Conservation (phyloP, 92 coral and sea anemone genomes). For the Porites rus region DNA sequence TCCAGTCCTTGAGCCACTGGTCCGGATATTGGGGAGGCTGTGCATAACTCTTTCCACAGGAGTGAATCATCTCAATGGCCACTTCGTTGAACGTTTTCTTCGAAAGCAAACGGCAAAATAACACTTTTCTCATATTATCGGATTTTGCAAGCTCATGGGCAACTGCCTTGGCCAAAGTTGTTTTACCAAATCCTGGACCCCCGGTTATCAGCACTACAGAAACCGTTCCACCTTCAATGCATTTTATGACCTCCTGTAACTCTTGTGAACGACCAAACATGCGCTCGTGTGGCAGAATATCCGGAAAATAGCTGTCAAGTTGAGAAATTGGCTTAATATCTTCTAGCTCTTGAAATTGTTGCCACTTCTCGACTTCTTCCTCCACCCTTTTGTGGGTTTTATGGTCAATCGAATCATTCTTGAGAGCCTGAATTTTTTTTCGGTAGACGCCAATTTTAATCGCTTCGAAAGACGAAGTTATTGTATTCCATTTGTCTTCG, state of each 20-base stretch:
- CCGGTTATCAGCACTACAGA: constrained; percentile 50
- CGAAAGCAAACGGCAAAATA: constrained; percentile 5
- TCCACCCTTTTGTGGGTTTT: neutral
- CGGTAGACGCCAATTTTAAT: constrained; percentile 20
- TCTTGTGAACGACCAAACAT: neutral
- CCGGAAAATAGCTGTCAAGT: constrained; percentile 12
- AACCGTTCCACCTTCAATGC: neutral
- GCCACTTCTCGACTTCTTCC: neutral
- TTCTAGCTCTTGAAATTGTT: neutral
- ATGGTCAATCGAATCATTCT: constrained; percentile 35
- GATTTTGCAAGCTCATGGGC: constrained; percentile 12
- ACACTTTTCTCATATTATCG: neutral
- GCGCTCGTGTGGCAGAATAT: neutral
- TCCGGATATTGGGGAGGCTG: constrained; percentile 12
- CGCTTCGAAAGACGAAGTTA: constrained; percentile 17
- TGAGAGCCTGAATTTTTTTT: constrained; percentile 32
- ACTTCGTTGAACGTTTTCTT: constrained; percentile 3
- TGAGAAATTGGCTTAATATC: neutral
- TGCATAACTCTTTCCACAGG: neutral
- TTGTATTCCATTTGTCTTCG: constrained; percentile 28
- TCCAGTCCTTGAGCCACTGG: constrained; percentile 43
- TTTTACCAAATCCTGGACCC: constrained; percentile 64
- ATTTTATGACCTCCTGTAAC: neutral
- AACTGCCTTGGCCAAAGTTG: constrained; percentile 40
- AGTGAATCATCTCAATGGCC: constrained; percentile 16